Evolutionary conservation across 2,888 invertebrate species (phyloP).

Genomic region (Bellardia bayeri): DNA sequence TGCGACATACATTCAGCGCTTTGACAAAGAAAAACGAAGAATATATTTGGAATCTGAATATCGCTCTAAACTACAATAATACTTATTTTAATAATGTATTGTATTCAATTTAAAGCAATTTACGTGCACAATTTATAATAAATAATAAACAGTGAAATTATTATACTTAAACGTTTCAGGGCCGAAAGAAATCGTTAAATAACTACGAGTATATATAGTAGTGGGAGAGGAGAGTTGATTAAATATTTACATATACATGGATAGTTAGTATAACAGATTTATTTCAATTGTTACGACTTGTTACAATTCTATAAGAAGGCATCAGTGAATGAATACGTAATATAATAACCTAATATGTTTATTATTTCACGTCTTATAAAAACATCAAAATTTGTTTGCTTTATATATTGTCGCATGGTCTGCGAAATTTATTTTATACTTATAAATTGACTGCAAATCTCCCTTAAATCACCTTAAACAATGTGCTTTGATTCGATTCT

Average conservation of each 20-base stretch:
- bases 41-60: conserved; percentile 38
- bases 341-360: neutral
- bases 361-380: neutral
- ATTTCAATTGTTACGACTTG: conserved; percentile 6
- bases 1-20: neutral
- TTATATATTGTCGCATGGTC: neutral
- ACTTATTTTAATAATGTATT: conserved; percentile 50
- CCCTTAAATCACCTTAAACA: neutral
- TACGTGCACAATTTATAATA: conserved; percentile 57
- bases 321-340: neutral
- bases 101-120: conserved; percentile 63
- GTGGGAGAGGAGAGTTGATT: conserved; percentile 15
- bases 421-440: neutral
- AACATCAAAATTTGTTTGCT: neutral
- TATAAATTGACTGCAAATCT: neutral
- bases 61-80: conserved; percentile 43
- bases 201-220: neutral
- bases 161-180: conserved; percentile 37
- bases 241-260: conserved; percentile 12
- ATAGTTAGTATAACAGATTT: neutral
- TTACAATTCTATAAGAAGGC: neutral
- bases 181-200: conserved; percentile 37
- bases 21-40: conserved; percentile 19
- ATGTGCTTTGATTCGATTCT: neutral
- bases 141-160: conserved; percentile 48